Evolutionary conservation across 2,113 vertebrate species (phyloP), one percentile per base, ranked within the genome.

Genomic region (Petrocephalus zakoni): DNA sequence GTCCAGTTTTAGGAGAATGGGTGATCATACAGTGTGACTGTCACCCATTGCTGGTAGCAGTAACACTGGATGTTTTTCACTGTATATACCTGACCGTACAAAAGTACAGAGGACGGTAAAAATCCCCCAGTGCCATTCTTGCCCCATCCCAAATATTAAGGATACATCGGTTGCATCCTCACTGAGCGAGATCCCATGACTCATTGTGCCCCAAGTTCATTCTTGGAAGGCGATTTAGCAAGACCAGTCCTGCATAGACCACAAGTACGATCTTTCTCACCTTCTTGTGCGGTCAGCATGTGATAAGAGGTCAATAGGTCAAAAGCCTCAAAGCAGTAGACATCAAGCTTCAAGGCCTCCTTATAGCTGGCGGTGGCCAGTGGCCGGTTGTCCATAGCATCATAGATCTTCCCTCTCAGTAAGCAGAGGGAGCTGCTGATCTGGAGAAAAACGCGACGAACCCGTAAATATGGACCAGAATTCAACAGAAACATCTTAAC

Each of bases 251-350:
- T 42, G 42, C 1, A 42, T 2, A 53, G 13, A 53, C 52, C 52
- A 53, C 52, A 42, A 42, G 8, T 52, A 49, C n/a, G 19, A 7
- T 85, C 52, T 64, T 82, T n/a, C 93, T 93, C 89, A 99, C 98
- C 98, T 97, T 99, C 98, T 94, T 99, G 97, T 37, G 98, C 98
- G 0, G 98, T 99, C 93, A 99, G 90, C 98, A 99, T 99, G 94
- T 99, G 98, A 93, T 99, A 98, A 0, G 98, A 98, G 0, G 98
- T 99, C 93, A 99, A 94, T 94, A 99, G 97, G 95, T 99, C 98
- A 93, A 99, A 99, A 10, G 98, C 98, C 97, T 99, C 98, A 94
- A 99, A 99, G 95, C 98, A 99, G 95, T 98, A 98, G 91, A 99
- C 97, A n/a, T 99, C 98, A 10, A 99, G 96, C 94, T 99, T 99